A percentile compares a stretch with the other conserved stretches of the same genome.
Evolutionary conservation across 2,888 invertebrate species (phyloP).

Genomic region (Macrosoma leucophasiata): DNA sequence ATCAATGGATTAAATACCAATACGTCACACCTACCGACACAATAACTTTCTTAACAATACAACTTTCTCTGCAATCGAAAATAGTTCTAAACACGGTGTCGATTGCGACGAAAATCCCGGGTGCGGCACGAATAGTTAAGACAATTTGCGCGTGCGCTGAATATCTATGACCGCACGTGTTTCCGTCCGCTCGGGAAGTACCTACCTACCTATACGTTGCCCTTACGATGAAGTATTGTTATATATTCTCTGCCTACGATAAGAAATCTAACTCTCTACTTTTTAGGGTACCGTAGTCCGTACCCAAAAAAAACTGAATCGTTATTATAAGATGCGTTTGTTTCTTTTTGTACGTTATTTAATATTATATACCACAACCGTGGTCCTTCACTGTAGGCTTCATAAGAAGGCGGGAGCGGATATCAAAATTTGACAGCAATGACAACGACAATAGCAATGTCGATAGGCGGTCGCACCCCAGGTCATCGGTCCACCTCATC

Average conservation of each 20-base stretch:
- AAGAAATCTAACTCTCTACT: background rate
- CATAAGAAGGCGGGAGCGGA: no score
- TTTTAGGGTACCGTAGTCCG: background rate
- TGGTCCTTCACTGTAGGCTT: no score
- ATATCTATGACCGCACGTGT: constrained; percentile 43
- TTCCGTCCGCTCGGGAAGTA: constrained; percentile 44
- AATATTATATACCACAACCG: no score
- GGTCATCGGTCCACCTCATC: no score
- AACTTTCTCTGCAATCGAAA: constrained; percentile 46
- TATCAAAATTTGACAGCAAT: no score
- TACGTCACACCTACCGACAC: constrained; percentile 31
- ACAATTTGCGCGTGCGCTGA: constrained; percentile 41
- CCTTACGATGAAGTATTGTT: constrained; percentile 11
- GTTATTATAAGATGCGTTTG: no score
- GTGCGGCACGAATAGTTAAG: no score
- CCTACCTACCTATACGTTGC: constrained; percentile 8
- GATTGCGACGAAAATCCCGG: constrained; percentile 32
- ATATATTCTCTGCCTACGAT: background rate
- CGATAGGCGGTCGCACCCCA: no score
- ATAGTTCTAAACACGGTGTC: constrained; percentile 20
- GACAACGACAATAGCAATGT: no score
- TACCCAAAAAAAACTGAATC: no score
- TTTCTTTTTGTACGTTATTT: no score
- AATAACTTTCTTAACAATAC: constrained; percentile 52
- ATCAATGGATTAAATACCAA: constrained; percentile 46